phyloP scores from a whole-genome alignment of 2,797 vertebrate genomes.

The Vultur gryphus region DNA sequence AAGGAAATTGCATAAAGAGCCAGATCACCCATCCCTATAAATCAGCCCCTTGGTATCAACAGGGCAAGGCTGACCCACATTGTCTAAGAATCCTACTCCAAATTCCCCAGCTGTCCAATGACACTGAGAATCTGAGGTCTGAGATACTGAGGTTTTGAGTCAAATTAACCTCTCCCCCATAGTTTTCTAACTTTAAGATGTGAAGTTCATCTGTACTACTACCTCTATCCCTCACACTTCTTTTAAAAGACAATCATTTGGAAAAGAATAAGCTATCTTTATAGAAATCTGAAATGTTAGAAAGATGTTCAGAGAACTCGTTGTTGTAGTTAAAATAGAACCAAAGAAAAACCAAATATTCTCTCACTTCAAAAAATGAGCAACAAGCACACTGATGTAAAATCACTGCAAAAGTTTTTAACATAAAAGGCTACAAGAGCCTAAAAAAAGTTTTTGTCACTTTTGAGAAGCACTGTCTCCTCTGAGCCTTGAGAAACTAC shows the following conservation, averaged over 20 bases:
- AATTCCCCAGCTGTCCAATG: neutral
- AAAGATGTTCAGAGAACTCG: neutral
- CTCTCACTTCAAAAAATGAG: neutral
- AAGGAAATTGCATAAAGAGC: neutral
- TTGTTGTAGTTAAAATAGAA: neutral
- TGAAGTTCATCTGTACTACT: neutral
- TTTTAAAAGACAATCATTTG: neutral
- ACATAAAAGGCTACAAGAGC: neutral
- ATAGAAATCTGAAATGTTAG: neutral
- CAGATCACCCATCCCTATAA: neutral
- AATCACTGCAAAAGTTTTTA: neutral
- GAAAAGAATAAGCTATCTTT: neutral
- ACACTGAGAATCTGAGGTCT: neutral
- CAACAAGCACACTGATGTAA: neutral
- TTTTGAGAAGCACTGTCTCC: slow-evolving; percentile 9
- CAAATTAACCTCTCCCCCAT: neutral
- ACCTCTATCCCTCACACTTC: neutral
- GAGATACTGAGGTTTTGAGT: neutral
- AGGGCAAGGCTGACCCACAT: neutral
- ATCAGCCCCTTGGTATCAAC: neutral
- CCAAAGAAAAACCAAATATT: neutral
- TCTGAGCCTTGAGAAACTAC: neutral
- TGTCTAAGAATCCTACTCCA: neutral
- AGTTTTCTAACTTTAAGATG: neutral
- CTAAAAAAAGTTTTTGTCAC: neutral